Percentiles rank a stretch among this genome's conserved stretches.
Conservation (phyloP, 1,140 invertebrate species). For the Zelostemma sp. region DNA sequence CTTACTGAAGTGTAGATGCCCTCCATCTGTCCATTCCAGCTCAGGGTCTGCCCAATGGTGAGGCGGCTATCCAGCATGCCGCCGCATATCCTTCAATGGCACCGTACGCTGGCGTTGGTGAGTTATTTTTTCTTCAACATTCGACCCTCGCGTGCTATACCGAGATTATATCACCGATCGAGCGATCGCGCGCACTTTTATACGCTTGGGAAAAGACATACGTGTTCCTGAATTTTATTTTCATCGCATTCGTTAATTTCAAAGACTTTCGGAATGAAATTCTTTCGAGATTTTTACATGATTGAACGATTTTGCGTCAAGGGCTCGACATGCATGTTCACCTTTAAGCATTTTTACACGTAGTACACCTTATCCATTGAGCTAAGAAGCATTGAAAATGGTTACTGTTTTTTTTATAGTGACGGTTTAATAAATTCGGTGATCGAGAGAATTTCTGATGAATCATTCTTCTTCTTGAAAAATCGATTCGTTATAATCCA, state of each 20-base stretch:
- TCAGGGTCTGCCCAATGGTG: slow-evolving; percentile 89
- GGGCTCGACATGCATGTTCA: background rate
- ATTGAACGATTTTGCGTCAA: too few relatives aligned
- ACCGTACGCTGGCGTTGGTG: slow-evolving; percentile 86
- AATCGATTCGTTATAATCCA: too few relatives aligned
- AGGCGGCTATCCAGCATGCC: slow-evolving; percentile 85
- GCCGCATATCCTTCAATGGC: slow-evolving; percentile 87
- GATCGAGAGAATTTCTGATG: too few relatives aligned
- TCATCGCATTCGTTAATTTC: too few relatives aligned
- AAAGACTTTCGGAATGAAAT: too few relatives aligned
- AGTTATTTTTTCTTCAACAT: slow-evolving; percentile 70
- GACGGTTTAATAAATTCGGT: too few relatives aligned
- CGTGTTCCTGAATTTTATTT: background rate
- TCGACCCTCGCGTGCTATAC: slow-evolving; percentile 37
- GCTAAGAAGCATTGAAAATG: background rate
- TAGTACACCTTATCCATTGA: slow-evolving; percentile 11
- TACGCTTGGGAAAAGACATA: slow-evolving; percentile 21
- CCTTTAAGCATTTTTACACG: slow-evolving; percentile 35
- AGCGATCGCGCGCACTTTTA: slow-evolving; percentile 19
- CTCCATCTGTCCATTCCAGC: slow-evolving; percentile 86
- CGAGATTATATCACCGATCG: slow-evolving; percentile 36
- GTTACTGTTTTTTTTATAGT: too few relatives aligned
- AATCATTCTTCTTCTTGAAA: too few relatives aligned
- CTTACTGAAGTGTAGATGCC: slow-evolving; percentile 75
- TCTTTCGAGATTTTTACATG: too few relatives aligned